Percentiles rank a stretch among this genome's conserved stretches.
phyloP scores from a whole-genome alignment of 64 coral and sea anemone genomes.

The Montipora capricornis region DNA sequence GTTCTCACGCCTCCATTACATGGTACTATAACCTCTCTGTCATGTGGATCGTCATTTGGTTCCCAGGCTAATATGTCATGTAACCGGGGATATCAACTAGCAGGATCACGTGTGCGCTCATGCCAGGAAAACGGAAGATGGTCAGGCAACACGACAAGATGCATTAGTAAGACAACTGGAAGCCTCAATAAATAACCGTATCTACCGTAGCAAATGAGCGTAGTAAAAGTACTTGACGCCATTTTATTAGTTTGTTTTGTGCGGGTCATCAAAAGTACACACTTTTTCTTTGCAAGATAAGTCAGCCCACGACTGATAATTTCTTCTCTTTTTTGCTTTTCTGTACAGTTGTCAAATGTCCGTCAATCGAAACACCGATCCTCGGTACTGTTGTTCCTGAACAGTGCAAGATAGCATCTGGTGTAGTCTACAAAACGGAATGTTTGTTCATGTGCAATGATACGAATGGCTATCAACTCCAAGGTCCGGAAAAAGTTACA shows the following conservation, averaged over 20 bases:
- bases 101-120: constrained; percentile 45
- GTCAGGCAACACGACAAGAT: constrained; percentile 67
- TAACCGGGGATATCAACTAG: constrained; percentile 29
- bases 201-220: no score
- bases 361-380: not conserved
- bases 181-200: no score
- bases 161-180: constrained; percentile 46
- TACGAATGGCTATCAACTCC: constrained; percentile 10
- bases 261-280: no score
- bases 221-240: no score
- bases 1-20: not conserved
- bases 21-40: constrained; percentile 45
- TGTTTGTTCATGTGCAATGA: constrained; percentile 64
- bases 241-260: not conserved
- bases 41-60: constrained; percentile 53
- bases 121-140: constrained; percentile 65
- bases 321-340: not conserved
- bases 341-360: constrained; percentile 27
- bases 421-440: constrained; percentile 46
- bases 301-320: no score
- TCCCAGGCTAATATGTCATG: constrained; percentile 60
- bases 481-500: not conserved
- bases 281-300: no score
- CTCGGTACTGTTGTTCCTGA: not conserved
- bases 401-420: not conserved